These are phyloP conservation scores for Xiphorhynchus elegans DNA, from an alignment of 2,113 vertebrate genomes.

Conservation along the genomic window DNA sequence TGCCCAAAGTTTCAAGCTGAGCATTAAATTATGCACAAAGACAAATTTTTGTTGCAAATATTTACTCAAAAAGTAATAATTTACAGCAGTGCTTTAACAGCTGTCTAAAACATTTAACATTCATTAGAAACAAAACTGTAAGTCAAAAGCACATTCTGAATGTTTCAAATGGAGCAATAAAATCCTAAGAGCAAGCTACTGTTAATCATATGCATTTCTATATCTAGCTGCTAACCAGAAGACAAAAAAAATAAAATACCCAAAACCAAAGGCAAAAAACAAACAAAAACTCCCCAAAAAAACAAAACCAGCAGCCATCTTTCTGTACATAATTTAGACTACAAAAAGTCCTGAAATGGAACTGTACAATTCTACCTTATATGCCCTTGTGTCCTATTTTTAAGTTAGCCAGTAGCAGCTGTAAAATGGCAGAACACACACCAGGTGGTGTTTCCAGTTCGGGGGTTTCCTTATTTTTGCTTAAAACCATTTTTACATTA, in stretches of 20 bases:
- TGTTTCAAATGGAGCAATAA: conserved; percentile 66
- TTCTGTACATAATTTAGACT: conserved; percentile 65
- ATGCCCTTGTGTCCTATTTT: conserved; percentile 63
- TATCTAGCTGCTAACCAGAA: conserved; percentile 61
- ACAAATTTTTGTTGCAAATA: conserved; percentile 81
- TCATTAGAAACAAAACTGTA: conserved; percentile 71
- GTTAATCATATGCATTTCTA: conserved; percentile 68
- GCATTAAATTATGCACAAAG: conserved; percentile 67
- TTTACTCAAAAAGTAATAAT: conserved; percentile 83
- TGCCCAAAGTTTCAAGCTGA: conserved; percentile 8
- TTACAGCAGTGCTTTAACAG: conserved; percentile 76
- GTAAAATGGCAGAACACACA: conserved; percentile 59
- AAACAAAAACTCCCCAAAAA: background rate
- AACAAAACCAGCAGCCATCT: conserved; percentile 58
- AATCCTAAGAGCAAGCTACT: conserved; percentile 72
- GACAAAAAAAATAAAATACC: conserved; percentile 47
- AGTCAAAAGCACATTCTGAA: conserved; percentile 74
- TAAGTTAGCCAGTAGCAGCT: conserved; percentile 67
- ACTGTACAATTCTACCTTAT: conserved; percentile 65
- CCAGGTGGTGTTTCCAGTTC: conserved; percentile 55
- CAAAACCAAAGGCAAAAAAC: background rate
- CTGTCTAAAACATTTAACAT: conserved; percentile 77
- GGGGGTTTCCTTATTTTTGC: background rate
- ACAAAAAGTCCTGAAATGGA: conserved; percentile 57
- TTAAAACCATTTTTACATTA: conserved; percentile 57